A percentile compares a stretch with the other conserved stretches of the same genome.
Evolutionary conservation across 2,797 vertebrate genomes (phyloP).

Genomic region (Masticophis lateralis): DNA sequence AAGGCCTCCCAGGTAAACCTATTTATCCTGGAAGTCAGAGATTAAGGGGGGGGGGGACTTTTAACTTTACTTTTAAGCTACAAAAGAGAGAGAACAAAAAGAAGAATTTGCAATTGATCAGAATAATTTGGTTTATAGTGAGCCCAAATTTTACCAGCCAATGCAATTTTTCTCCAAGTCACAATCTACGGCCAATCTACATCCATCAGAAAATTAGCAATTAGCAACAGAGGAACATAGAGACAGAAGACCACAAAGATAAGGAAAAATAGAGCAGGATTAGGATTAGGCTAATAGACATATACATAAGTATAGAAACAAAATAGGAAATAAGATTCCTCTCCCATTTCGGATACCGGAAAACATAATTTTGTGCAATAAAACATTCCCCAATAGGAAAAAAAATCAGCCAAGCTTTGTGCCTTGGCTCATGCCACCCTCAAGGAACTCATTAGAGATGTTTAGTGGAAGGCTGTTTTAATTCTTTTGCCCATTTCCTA

Average conservation of each 20-base stretch:
- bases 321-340: neutral
- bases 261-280: neutral
- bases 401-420: neutral
- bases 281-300: neutral
- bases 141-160: neutral
- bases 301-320: neutral
- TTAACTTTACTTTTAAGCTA: neutral
- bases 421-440: neutral
- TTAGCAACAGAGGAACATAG: neutral
- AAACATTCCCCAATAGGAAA: neutral
- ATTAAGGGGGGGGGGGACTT: neutral
- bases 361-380: neutral
- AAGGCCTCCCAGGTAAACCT: neutral
- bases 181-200: neutral
- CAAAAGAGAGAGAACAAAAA: neutral
- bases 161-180: neutral
- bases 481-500: neutral
- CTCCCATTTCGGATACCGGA: neutral
- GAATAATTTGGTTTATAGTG: neutral
- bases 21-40: neutral
- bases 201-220: neutral
- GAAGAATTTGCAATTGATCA: neutral
- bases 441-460: neutral
- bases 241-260: neutral
- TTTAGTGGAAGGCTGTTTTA: neutral